phyloP scores from a whole-genome alignment of 37 sponge, comb jelly and placozoan species.

The Halisarca cf. caerulea region DNA sequence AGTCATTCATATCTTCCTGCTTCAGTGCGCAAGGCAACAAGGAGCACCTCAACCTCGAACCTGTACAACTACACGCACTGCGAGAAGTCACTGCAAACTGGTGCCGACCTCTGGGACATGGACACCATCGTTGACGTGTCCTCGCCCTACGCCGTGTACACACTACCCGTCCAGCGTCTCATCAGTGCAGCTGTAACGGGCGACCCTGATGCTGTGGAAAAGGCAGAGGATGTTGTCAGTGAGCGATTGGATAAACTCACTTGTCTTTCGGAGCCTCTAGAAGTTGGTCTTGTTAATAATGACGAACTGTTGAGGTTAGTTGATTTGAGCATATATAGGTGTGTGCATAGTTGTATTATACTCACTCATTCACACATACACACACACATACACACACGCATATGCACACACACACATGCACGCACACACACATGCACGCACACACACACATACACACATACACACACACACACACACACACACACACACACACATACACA shows the following conservation, averaged over 20 bases:
- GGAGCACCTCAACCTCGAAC: conserved; percentile 28
- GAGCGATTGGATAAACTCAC: conserved; percentile 15
- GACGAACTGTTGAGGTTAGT: background rate
- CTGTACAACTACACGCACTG: conserved; percentile 1
- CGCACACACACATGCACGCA: no score
- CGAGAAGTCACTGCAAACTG: conserved; percentile 17
- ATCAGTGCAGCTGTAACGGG: conserved; percentile 59
- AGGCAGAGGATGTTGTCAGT: conserved; percentile 27
- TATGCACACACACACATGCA: no score
- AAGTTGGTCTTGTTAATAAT: background rate
- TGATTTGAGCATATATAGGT: no score
- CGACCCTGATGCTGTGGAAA: conserved; percentile 15
- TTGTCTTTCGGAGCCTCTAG: background rate
- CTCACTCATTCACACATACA: no score
- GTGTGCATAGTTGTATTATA: no score
- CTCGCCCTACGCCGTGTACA: conserved; percentile 35
- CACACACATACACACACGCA: no score
- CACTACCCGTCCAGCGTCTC: conserved; percentile 47
- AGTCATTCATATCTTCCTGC: no score
- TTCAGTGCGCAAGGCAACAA: background rate
- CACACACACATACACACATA: no score
- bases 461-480: no score
- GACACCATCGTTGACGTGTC: conserved; percentile 15
- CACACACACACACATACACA: no score
- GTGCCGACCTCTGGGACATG: conserved; percentile 11